phyloP scores from a whole-genome alignment of 1,140 invertebrate genomes.

The Musca vetustissima region DNA sequence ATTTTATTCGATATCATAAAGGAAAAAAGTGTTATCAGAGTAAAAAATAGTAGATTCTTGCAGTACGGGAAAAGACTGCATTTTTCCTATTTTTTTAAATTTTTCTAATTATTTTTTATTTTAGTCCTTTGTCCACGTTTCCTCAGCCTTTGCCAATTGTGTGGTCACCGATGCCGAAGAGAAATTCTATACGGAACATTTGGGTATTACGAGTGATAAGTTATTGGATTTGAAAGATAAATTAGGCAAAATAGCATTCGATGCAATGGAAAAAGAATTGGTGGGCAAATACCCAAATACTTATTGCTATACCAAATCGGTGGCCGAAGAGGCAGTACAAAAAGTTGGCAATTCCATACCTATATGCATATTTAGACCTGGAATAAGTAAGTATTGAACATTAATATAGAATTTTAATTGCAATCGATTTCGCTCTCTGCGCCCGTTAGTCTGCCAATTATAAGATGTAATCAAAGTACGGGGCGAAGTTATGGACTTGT shows the following conservation, averaged over 20 bases:
- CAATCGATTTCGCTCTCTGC: no score
- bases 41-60: no score
- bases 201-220: constrained; percentile 65
- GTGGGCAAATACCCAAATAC: constrained; percentile 77
- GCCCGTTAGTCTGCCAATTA: no score
- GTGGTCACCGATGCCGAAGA: constrained; percentile 64
- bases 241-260: constrained; percentile 63
- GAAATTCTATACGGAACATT: constrained; percentile 70
- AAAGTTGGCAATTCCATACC: constrained; percentile 70
- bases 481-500: no score
- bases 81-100: background rate
- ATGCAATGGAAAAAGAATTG: constrained; percentile 68
- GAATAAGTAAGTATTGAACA: constrained; percentile 62
- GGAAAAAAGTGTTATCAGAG: no score
- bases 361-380: constrained; percentile 68
- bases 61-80: no score
- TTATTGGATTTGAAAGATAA: constrained; percentile 59
- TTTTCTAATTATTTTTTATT: background rate
- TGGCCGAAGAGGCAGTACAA: constrained; percentile 73
- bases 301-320: constrained; percentile 80
- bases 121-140: constrained; percentile 65
- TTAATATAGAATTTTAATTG: constrained; percentile 29
- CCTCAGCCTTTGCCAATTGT: constrained; percentile 74
- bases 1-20: no score
- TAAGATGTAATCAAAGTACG: no score